Base-by-base conservation (phyloP, 2,888 invertebrate species). In the Plebejus argus region DNA sequence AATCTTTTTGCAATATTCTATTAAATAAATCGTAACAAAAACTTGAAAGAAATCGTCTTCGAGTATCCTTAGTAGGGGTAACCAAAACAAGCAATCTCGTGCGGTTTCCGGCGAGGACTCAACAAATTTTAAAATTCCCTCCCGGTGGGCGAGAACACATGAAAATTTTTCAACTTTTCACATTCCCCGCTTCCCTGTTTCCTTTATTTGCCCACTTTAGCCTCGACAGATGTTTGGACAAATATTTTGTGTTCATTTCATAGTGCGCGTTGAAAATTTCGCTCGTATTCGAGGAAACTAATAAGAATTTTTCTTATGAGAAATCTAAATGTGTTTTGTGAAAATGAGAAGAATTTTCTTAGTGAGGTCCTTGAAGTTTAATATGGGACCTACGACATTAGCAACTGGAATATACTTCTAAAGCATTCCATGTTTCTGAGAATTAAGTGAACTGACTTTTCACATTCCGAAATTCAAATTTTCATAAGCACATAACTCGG, bases 51-150 rank as follows among this genome's bases (percentile, higher is more conserved):
- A 33, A 35, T 33, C 33, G 28, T 39, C 8, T 76, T 76, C 33
- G 61, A 70, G 35, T 77, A 56, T 1, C 23, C 10, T 3, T 56
- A n/a, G 71, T 77, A 77, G 45, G n/a, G 18, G 15, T 56, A 20
- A 77, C 71, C 35, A 39, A 72, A 77, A 56, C 71, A 72, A 77
- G 76, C 76, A 77, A 71, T n/a, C 70, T 72, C 76, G 87, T 87
- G 88, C 86, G 84, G 80, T 85, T 81, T 76, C 80, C 80, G 82
- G 23, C 72, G 83, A 84, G 83, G 83, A 85, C 85, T 87, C 86
- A 85, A 88, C 88, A 89, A 89, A 89, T 90, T 90, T 89, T 88
- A 86, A 86, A 87, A 86, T 87, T 88, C 84, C 83, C 85, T 86
- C 87, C 70, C 82, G 82, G 80, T 81, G 81, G 82, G 83, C 82